Evolutionary conservation across 1,140 invertebrate genomes (phyloP), one percentile per base, ranked within the genome.

Genomic region (Patella vulgata): DNA sequence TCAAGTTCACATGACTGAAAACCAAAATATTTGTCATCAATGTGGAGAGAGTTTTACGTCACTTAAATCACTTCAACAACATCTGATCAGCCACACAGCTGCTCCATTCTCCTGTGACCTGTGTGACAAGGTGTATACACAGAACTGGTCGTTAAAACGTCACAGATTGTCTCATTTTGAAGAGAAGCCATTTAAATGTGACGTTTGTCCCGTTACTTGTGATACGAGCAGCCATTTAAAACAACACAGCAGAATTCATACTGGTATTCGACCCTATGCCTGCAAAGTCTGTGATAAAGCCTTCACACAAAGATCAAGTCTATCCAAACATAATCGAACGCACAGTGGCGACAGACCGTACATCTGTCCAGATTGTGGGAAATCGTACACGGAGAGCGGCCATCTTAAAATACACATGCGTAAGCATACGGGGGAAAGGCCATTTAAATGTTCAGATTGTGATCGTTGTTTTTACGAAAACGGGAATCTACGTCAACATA

Each of bases 401-500:
- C 63, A 65, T 39, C 30, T 70, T n/a, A 55, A 39, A 5, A 39
- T 64, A 9, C 68, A 71, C 44, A 64, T 55, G 42, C 17, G 51
- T 14, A 51, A 63, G 40, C 69, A 71, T 47, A 55, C 55, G 2
- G 62, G 65, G 1, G 54, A 62, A 19, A 58, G 57, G 33, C 66
- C 65, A 5, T 68, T 95, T 85, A 94, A 94, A 75, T 95, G 93
- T 78, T 89, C 90, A 0, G 91, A 93, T 0, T 95, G 93, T 84
- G 90, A 90, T 62, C 87, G 92, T 44, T 90, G 89, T 69, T 95
- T 95, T 79, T 94, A 93, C 82, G 93, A 95, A 82, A 88, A 93
- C 36, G 93, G 92, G 42, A 96, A 96, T 77, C 85, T 97, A 33
- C 94, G 95, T 86, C 96, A 94, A 0, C 94, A 97, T 80, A 87